These are phyloP conservation scores for Leptinotarsa rubiginosa DNA, from an alignment of 2,888 invertebrate genomes.

Conservation along the genomic window DNA sequence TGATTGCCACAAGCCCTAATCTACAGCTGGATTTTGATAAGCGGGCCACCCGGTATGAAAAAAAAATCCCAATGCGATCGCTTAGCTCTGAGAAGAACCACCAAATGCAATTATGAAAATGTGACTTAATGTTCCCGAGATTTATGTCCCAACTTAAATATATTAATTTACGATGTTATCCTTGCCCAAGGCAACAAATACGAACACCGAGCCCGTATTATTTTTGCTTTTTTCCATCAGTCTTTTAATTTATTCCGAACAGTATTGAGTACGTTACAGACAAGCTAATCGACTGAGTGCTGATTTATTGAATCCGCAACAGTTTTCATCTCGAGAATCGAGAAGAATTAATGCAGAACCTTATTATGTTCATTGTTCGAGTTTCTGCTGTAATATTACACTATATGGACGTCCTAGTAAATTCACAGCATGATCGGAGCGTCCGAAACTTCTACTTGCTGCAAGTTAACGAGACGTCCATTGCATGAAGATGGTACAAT, in stretches of 20 bases:
- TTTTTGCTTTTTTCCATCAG: constrained; percentile 43
- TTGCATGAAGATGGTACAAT: too few relatives aligned
- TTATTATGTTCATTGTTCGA: constrained; percentile 4
- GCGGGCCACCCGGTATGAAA: constrained; percentile 17
- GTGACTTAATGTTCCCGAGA: constrained; percentile 66
- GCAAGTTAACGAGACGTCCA: background rate
- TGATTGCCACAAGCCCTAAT: too few relatives aligned
- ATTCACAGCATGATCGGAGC: constrained; percentile 30
- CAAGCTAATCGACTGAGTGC: constrained; percentile 47
- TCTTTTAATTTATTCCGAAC: constrained; percentile 47
- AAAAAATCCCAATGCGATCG: constrained; percentile 7
- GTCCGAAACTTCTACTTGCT: background rate
- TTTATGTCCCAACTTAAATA: constrained; percentile 66
- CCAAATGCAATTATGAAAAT: constrained; percentile 67
- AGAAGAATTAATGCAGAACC: constrained; percentile 2
- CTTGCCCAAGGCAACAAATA: constrained; percentile 58
- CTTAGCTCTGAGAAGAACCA: constrained; percentile 34
- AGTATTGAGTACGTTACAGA: constrained; percentile 44
- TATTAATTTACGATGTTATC: constrained; percentile 66
- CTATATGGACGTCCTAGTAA: background rate
- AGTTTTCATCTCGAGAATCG: constrained; percentile 22
- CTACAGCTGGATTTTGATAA: background rate
- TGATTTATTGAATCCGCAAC: constrained; percentile 41
- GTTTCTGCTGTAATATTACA: background rate
- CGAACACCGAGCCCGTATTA: constrained; percentile 45